Evolutionary conservation across 2,113 vertebrate species (phyloP).

Genomic region (Cebidichthys violaceus): DNA sequence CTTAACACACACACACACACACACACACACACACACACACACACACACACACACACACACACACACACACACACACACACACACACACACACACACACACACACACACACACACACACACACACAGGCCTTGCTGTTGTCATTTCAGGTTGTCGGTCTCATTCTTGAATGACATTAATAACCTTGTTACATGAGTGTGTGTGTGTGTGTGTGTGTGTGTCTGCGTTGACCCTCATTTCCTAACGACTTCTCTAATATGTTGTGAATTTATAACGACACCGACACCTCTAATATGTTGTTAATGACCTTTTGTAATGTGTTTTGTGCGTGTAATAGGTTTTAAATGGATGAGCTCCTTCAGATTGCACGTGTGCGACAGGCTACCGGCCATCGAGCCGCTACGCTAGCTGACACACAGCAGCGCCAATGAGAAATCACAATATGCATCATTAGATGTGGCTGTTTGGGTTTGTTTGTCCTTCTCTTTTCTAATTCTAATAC

Average conservation of each 20-base stretch:
- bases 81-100: background rate
- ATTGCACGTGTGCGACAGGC: slow-evolving; percentile 10
- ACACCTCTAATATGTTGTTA: slow-evolving; percentile 57
- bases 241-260: slow-evolving; percentile 52
- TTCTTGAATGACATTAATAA: slow-evolving; percentile 45
- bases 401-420: slow-evolving; percentile 11
- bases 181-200: background rate
- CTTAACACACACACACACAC: slow-evolving; percentile 1
- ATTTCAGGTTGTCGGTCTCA: slow-evolving; percentile 25
- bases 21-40: slow-evolving; percentile 32
- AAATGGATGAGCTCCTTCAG: slow-evolving; percentile 52
- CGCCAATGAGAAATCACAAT: background rate
- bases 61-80: slow-evolving; percentile 15
- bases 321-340: slow-evolving; percentile 44
- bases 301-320: slow-evolving; percentile 47
- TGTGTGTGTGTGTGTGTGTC: background rate
- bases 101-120: background rate
- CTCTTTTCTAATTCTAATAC: background rate
- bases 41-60: slow-evolving; percentile 7
- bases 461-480: slow-evolving; percentile 17
- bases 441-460: background rate
- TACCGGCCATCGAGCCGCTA: slow-evolving; percentile 21
- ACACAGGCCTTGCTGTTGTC: background rate
- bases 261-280: slow-evolving; percentile 46
- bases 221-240: slow-evolving; percentile 55